Base-by-base conservation (phyloP, 1,140 invertebrate species). In the Heliconius nattereri region DNA sequence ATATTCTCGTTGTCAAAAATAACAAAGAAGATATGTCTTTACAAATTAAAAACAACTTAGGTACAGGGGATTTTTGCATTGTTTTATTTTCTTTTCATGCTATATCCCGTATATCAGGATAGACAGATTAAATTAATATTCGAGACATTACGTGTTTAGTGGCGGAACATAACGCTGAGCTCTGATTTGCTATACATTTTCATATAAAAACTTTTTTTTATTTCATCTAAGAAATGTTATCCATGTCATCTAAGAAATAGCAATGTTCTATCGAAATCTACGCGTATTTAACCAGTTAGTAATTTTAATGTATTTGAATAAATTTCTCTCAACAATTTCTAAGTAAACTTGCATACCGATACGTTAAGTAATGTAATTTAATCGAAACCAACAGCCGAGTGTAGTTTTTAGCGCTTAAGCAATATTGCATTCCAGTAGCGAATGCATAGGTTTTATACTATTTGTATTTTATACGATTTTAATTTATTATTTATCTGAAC, bases 351-450 rank as follows among this genome's bases (percentile, higher is more conserved):
- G 26, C 60, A 66, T 66, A 16, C 60, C 60, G 26, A 66, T 16
- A 66, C 60, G 29, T 66, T 26, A 66, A 29, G 60, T 66, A 66
- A 66, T 29, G 60, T 66, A 66, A 29, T 66, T 66, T 29, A 26
- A 66, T 29, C 26, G 60, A 66, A 29, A 66, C 26, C 60, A 66
- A 66, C 23, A 26, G 60, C 8, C 26, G 29, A 66, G 60, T 66
- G 60, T 66, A 66, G 60, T 66, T 66, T 66, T 66, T 66, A 66
- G 60, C 60, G 60, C 60, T 66, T 26, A 66, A 66, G 60, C 60
- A 66, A 66, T 66, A 66, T 66, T 29, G 23, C 9, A 66, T 29
- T 66, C 60, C 60, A 11, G 9, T 29, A 23, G 57, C 8, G 9
- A 66, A 26, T n/a, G 57, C 57, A 6, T 13, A 7, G 60, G 23